Evolutionary conservation across 2,113 vertebrate species (phyloP), one percentile per base, ranked within the genome.

Genomic region (Ifrita kowaldi): DNA sequence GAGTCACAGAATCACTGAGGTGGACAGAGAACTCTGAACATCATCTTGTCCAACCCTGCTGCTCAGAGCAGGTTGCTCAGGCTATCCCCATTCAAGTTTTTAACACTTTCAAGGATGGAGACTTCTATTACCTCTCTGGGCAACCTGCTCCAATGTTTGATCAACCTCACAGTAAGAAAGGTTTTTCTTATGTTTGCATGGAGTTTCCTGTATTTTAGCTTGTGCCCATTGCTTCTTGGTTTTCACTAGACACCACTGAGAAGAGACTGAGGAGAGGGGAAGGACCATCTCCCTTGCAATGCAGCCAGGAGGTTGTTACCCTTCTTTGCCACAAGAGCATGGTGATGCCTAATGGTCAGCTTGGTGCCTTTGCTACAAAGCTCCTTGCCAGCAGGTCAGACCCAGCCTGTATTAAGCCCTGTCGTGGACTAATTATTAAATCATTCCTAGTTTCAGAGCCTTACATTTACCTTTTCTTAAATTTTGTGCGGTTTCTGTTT

Each of bases 171-270:
- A 49, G 16, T 39, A 77, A 68, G 50, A 50, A 71, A 53, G 13
- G 4, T 13, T 56, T 37, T 44, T 22, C 17, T 65, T 35, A 63
- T 0, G 0, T 47, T 70, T 71, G 16, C 9, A 20, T 15, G 16
- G 50, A 67, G 33, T 44, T 63, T 64, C 50, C 27, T 24, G 13
- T 14, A 19, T 84, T 76, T 59, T 63, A 59, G 13, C 24, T 63
- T 64, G 21, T 50, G 22, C 7, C 33, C 14, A 13, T 11, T 32
- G 32, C 4, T 13, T 77, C 46, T 73, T 69, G 14, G 35, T 56
- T 50, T 64, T 35, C 7, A 7, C 22, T 5, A 8, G 42, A 21
- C 39, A 64, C 20, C 9, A 20, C 10, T 35, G 69, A 22, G 39
- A 50, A 85, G 42, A 46, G 33, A 32, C 27, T n/a, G 23, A 83